Evolutionary conservation across 2,888 invertebrate species (phyloP).

Genomic region (Margaritifera margaritifera): DNA sequence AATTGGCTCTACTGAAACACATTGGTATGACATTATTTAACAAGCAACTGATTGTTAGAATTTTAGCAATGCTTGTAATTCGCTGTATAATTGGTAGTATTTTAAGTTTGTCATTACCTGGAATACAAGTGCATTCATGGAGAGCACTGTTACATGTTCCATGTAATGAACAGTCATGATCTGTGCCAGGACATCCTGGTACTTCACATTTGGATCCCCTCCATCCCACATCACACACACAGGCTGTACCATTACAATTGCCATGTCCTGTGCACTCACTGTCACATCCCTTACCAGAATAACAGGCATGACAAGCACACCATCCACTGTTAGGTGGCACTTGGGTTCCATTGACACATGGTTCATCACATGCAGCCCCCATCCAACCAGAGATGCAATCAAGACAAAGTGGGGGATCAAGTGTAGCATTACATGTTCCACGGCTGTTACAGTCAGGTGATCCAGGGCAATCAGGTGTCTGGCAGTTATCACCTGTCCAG

Average conservation of each 20-base stretch:
- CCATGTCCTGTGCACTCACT: constrained; percentile 45
- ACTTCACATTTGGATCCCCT: constrained; percentile 52
- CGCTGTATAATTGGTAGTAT: no score
- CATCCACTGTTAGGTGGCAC: constrained; percentile 44
- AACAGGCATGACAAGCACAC: constrained; percentile 49
- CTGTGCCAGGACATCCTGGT: constrained; percentile 48
- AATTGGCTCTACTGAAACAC: no score
- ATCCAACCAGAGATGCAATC: constrained; percentile 50
- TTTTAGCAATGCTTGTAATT: no score
- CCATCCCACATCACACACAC: constrained; percentile 49
- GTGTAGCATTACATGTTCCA: constrained; percentile 42
- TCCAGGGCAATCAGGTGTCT: constrained; percentile 57
- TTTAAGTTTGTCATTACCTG: constrained; percentile 38
- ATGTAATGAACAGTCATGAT: constrained; percentile 42
- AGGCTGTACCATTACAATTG: constrained; percentile 26
- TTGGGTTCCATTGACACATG: constrained; percentile 49
- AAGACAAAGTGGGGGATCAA: constrained; percentile 44
- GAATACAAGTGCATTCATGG: constrained; percentile 48
- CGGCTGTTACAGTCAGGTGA: constrained; percentile 52
- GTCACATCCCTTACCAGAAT: constrained; percentile 48
- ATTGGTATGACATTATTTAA: no score
- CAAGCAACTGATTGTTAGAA: no score
- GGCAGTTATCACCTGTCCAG: constrained; percentile 56
- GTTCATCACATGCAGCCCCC: constrained; percentile 50
- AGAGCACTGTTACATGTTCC: constrained; percentile 47